Conservation (phyloP, 2,797 vertebrate species). For the Acestrorhynchus altus region DNA sequence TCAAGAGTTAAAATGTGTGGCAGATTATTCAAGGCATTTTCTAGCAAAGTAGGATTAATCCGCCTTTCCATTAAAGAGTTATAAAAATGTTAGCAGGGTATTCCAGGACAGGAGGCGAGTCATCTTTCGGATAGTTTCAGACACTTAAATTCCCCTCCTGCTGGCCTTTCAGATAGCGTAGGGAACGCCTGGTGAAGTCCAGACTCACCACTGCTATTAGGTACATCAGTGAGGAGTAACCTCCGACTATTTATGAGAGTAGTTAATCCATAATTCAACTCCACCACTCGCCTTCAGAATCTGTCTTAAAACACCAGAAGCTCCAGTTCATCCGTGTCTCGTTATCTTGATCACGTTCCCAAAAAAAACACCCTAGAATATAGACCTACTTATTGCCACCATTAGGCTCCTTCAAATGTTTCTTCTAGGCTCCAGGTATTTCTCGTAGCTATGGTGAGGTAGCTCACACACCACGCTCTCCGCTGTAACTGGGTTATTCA, state of each 20-base stretch:
- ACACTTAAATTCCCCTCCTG: not conserved
- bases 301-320: too few species aligned
- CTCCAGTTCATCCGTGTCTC: too few species aligned
- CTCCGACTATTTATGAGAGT: not conserved
- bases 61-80: not conserved
- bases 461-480: not conserved
- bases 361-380: not conserved
- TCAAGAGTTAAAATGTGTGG: constrained; percentile 52
- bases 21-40: constrained; percentile 47
- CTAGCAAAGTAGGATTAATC: constrained; percentile 15
- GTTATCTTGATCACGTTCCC: too few species aligned
- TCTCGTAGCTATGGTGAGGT: not conserved
- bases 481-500: not conserved
- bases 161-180: not conserved
- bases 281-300: too few species aligned
- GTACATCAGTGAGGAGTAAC: not conserved
- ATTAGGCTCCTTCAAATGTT: not conserved
- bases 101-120: not conserved
- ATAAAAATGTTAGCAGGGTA: not conserved
- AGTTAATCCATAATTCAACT: not conserved
- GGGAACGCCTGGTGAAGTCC: not conserved
- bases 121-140: not conserved
- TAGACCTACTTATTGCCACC: not conserved
- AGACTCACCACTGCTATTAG: not conserved
- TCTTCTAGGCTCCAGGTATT: not conserved